Base-by-base conservation (phyloP, 2,888 invertebrate genomes). In the Metallyticus violacea region DNA sequence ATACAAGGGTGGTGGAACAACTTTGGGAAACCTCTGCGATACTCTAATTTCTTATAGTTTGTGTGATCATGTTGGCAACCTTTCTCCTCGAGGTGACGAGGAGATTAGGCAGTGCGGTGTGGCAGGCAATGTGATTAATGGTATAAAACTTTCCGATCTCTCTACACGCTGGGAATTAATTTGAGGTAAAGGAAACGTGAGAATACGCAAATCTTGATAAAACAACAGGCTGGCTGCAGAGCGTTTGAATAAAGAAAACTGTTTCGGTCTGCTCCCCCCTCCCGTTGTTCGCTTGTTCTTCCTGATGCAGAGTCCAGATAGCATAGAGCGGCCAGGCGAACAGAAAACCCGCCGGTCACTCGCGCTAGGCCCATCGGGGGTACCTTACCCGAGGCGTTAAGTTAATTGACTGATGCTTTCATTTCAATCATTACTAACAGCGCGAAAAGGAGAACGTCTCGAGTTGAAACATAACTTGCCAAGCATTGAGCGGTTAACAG, bases 171-270 rank as follows among this genome's bases (percentile, higher is more conserved):
- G 87, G 85, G 87, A 87, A 87, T 87, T 87, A 87, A 87, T 86
- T 87, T 86, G 81, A 87, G 86, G 87, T 81, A 86, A 86, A 87
- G 90, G 90, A 90, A 91, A 91, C 91, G 91, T 91, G 91, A 91
- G 91, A 91, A 91, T 91, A 91, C 91, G 91, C 91, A 90, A 91
- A 91, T 91, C 91, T 83, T 91, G 91, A 91, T 91, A 91, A 91
- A 91, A 91, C 91, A 83, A 83, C 81, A 81, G 81, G 81, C 29
- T 29, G 81, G 30, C 30, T 30, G 40, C 83, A 22, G 28, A 77
- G 77, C 77, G 80, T 83, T 83, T 87, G 87, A 87, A 87, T 87
- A 87, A 87, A 87, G 86, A 82, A 86, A 86, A 87, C 87, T 87
- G 85, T 87, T 85, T 85, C 81, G 86, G 81, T 27, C 85, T 77